A percentile compares a stretch with the other conserved stretches of the same genome.
Evolutionary conservation across 2,113 vertebrate genomes (phyloP).

Genomic region (Riparia riparia): DNA sequence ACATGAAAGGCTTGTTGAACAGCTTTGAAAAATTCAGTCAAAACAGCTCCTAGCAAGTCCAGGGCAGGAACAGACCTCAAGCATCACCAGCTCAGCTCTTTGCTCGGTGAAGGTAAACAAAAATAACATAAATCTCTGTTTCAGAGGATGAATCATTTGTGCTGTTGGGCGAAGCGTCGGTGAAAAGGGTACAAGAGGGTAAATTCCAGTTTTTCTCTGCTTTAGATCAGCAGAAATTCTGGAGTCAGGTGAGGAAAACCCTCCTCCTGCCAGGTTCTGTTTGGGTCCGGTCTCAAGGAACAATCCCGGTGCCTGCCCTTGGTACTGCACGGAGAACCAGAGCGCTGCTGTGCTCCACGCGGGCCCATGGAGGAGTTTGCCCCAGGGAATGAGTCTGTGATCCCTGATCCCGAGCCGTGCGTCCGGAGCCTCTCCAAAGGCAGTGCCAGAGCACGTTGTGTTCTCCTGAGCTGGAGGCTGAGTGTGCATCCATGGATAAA

Average conservation of each 20-base stretch:
- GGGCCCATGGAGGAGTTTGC: background rate
- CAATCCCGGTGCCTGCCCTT: background rate
- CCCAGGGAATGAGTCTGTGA: background rate
- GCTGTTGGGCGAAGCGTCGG: background rate
- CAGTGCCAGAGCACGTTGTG: background rate
- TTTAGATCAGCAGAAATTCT: background rate
- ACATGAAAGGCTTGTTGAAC: background rate
- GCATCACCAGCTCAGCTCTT: background rate
- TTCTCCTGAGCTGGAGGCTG: background rate
- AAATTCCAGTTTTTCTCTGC: background rate
- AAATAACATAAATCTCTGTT: background rate
- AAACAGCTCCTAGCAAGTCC: background rate
- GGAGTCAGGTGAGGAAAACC: background rate
- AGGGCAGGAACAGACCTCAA: background rate
- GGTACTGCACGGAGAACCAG: background rate
- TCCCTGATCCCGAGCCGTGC: background rate
- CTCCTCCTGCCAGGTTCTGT: background rate
- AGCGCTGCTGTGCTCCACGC: background rate
- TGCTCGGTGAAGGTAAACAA: background rate
- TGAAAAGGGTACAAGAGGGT: background rate
- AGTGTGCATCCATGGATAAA: background rate
- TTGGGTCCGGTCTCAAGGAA: background rate
- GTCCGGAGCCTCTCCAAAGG: background rate
- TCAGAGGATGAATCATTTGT: background rate
- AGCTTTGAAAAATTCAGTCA: conserved; percentile 6